phyloP scores from a whole-genome alignment of 1,140 invertebrate species.

The Anthonomus grandis region DNA sequence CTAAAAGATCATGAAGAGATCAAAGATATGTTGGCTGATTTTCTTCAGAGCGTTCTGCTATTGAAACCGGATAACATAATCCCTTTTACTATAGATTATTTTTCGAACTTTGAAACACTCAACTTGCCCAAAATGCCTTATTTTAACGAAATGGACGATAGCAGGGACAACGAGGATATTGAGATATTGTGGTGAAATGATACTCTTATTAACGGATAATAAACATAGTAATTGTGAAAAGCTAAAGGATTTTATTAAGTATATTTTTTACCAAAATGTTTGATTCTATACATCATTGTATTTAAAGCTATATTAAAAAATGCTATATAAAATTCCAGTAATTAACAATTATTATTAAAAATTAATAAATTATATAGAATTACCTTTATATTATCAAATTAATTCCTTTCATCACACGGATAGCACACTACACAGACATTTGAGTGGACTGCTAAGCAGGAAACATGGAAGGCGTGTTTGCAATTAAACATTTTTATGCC shows the following conservation, averaged over 20 bases:
- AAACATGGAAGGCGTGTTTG: conserved; percentile 84
- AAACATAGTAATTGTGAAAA: too few relatives aligned
- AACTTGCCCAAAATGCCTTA: conserved; percentile 19
- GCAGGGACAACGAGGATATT: conserved; percentile 8
- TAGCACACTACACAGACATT: conserved; percentile 42
- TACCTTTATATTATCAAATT: conserved; percentile 23
- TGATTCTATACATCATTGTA: too few relatives aligned
- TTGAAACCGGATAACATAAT: conserved; percentile 58
- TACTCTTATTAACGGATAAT: too few relatives aligned
- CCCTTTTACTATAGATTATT: conserved; percentile 59
- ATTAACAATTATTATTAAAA: too few relatives aligned
- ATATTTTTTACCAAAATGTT: too few relatives aligned
- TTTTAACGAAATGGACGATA: conserved; percentile 20
- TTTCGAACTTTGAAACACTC: conserved; percentile 51
- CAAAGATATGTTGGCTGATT: conserved; percentile 56
- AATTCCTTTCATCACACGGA: conserved; percentile 30
- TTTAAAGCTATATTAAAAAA: too few relatives aligned
- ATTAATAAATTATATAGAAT: background rate
- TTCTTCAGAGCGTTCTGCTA: conserved; percentile 55
- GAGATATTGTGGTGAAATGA: conserved; percentile 5
- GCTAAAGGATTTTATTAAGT: too few relatives aligned
- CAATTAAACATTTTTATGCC: conserved; percentile 80
- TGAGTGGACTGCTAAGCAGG: conserved; percentile 62
- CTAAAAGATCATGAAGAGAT: conserved; percentile 56
- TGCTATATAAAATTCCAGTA: too few relatives aligned